These are phyloP conservation scores for Aphrophora alni DNA, from an alignment of 2,888 invertebrate genomes.

Conservation along the genomic window DNA sequence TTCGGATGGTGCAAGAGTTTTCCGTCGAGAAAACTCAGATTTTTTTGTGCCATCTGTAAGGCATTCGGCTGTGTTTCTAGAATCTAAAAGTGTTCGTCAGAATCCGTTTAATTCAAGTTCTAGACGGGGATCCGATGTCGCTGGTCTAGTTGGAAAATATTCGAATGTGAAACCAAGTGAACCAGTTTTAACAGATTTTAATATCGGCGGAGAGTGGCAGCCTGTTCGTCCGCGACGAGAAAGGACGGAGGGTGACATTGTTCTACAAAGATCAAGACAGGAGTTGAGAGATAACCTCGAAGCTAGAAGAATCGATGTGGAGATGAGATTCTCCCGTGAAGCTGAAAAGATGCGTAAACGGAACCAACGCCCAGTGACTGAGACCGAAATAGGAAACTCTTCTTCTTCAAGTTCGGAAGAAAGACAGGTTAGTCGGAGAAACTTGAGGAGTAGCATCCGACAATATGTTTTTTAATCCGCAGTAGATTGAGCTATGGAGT, in stretches of 20 bases:
- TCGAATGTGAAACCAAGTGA: slow-evolving; percentile 66
- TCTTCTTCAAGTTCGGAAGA: slow-evolving; percentile 18
- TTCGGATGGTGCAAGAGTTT: slow-evolving; percentile 55
- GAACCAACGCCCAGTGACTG: slow-evolving; percentile 30
- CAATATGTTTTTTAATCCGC: not conserved
- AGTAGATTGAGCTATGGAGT: slow-evolving; percentile 2
- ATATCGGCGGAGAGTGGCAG: slow-evolving; percentile 54
- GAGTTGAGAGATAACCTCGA: slow-evolving; percentile 61
- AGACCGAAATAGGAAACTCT: slow-evolving; percentile 6
- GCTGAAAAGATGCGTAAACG: slow-evolving; percentile 57
- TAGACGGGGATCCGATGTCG: slow-evolving; percentile 52
- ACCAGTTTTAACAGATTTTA: slow-evolving; percentile 42
- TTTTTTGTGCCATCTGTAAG: slow-evolving; percentile 73
- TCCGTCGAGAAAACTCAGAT: slow-evolving; percentile 84
- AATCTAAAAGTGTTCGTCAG: slow-evolving; percentile 62
- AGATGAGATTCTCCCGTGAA: slow-evolving; percentile 58
- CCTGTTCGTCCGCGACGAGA: slow-evolving; percentile 76
- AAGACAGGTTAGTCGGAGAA: slow-evolving; percentile 31
- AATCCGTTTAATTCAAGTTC: slow-evolving; percentile 54
- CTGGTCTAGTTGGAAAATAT: slow-evolving; percentile 41
- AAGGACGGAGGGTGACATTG: slow-evolving; percentile 89
- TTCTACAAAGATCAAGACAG: slow-evolving; percentile 69
- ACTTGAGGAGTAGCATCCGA: slow-evolving; percentile 4
- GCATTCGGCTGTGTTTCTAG: slow-evolving; percentile 73
- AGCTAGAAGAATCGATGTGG: slow-evolving; percentile 60